Evolutionary conservation across 2,888 invertebrate genomes (phyloP), one percentile per base, ranked within the genome.

Genomic region (Amphiduros pacificus): DNA sequence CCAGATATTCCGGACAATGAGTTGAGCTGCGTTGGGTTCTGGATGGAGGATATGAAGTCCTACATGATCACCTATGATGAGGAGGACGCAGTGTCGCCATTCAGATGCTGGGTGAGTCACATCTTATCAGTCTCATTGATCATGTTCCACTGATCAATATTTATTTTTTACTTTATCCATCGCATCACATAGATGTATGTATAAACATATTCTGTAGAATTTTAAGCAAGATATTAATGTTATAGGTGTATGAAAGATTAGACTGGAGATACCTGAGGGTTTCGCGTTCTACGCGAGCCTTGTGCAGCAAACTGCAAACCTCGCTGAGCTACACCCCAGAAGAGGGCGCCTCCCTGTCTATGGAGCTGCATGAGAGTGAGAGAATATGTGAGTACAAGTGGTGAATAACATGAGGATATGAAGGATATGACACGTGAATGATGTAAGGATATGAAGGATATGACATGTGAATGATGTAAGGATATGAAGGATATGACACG

Each of bases 21-120:
- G 80, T 91, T 98, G 90, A 94, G 94, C 79, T 98, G 98, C 79
- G 94, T 98, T 73, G 97, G 96, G 0, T 97, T 88, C 82, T 98
- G 96, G 94, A 94, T 96, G 82, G 97, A 98, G 81, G 97, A 98
- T 85, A 87, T 97, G 40, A 93, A 92, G 80, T 97, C 97, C 0
- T 97, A 97, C 82, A 84, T 98, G 49, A 91, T 98, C 60, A 98
- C 97, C 0, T 95, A 91, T 81, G 97, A 98, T 80, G 94, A 94
- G 78, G 86, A 96, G 74, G 97, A 98, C 85, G 93, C 97, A 0
- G 91, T 93, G 76, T 94, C 94, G 2, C 93, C 91, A 80, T 98
- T 95, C 81, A 89, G 96, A 74, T 98, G 97, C 81, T 98, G 97
- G 97, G 95, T 96, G 48, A 73, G 81, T 74, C 22, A 27, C 20